These are phyloP conservation scores for Aporophyla lueneburgensis DNA, from an alignment of 2,888 invertebrate species.

Conservation along the genomic window DNA sequence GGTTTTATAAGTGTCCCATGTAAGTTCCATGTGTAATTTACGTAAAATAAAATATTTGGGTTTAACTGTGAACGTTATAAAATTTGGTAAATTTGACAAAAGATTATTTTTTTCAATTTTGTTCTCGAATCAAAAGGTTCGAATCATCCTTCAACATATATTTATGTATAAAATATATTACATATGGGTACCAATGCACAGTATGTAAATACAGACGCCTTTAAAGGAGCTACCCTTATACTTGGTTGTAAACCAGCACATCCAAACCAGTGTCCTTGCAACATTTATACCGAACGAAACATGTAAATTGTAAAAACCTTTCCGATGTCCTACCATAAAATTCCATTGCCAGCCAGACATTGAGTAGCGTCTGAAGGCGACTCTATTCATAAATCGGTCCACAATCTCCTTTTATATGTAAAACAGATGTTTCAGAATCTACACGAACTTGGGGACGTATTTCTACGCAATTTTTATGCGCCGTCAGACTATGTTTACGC, in stretches of 20 bases:
- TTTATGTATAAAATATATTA: slow-evolving; percentile 2
- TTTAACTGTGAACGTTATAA: neutral
- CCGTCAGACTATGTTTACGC: slow-evolving; percentile 65
- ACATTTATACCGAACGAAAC: slow-evolving; percentile 53
- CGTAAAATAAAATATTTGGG: too few species aligned
- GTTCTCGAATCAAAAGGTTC: neutral
- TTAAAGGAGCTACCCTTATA: slow-evolving; percentile 32
- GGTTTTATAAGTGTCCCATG: too few species aligned
- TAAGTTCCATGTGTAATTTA: too few species aligned
- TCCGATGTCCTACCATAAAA: slow-evolving; percentile 64
- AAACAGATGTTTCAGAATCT: slow-evolving; percentile 66
- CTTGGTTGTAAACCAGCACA: slow-evolving; percentile 47
- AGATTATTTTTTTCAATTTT: too few species aligned
- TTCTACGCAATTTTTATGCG: slow-evolving; percentile 69
- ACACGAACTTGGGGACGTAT: slow-evolving; percentile 54
- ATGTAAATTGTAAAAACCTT: slow-evolving; percentile 60
- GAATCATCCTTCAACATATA: neutral
- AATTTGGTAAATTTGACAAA: neutral
- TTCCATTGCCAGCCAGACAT: slow-evolving; percentile 63
- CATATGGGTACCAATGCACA: slow-evolving; percentile 18
- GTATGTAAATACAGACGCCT: slow-evolving; percentile 36
- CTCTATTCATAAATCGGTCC: slow-evolving; percentile 67
- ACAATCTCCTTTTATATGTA: slow-evolving; percentile 70
- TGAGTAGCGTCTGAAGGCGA: slow-evolving; percentile 55
- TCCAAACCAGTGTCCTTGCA: slow-evolving; percentile 51